Conservation (phyloP, 1,140 invertebrate genomes). For the Rhynchophorus ferrugineus region DNA sequence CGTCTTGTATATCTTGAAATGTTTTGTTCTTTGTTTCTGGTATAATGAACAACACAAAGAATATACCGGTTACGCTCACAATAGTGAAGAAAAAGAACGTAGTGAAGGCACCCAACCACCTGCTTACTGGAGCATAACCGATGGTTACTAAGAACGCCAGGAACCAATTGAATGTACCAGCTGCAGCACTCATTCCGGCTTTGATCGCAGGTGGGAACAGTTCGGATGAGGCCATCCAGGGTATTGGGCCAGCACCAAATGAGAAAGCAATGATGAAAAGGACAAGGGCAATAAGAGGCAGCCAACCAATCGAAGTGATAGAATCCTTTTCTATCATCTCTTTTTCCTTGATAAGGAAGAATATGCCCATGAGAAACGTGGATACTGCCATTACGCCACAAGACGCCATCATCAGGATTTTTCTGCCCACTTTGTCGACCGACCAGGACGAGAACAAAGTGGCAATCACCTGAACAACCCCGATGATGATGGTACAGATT, state of each 20-base stretch:
- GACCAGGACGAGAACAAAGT: constrained; percentile 56
- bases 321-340: constrained; percentile 23
- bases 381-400: constrained; percentile 55
- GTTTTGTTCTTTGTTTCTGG: constrained; percentile 73
- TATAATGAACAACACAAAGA: constrained; percentile 56
- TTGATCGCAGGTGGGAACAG: constrained; percentile 69
- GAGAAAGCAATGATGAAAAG: constrained; percentile 73
- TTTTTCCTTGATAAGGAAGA: constrained; percentile 48
- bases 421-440: constrained; percentile 61
- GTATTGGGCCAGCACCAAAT: constrained; percentile 72
- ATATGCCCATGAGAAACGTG: constrained; percentile 58
- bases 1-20: constrained; percentile 63
- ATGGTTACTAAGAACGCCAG: constrained; percentile 79
- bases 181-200: constrained; percentile 65
- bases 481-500: constrained; percentile 62
- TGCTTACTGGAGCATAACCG: constrained; percentile 49
- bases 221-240: constrained; percentile 71
- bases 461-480: constrained; percentile 60
- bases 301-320: constrained; percentile 42
- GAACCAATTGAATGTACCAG: constrained; percentile 70
- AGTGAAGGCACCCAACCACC: constrained; percentile 42
- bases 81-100: constrained; percentile 60
- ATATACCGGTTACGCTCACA: constrained; percentile 51
- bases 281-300: constrained; percentile 65
- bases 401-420: constrained; percentile 61